phyloP scores from a whole-genome alignment of 1,140 invertebrate species.

The Drosophila orena region DNA sequence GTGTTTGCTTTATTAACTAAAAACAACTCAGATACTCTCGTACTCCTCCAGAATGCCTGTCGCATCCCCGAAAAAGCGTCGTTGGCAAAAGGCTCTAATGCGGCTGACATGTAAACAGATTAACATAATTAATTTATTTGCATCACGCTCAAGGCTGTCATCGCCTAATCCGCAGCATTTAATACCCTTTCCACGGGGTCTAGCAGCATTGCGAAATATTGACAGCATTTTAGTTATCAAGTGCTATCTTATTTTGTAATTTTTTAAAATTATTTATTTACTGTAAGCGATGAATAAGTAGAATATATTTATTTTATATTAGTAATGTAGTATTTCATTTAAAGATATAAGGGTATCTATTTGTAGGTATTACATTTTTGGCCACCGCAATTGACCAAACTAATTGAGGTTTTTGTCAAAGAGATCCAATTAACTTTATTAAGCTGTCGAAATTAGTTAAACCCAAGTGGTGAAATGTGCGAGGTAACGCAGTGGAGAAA shows the following conservation, averaged over 20 bases:
- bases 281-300: too few species aligned
- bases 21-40: background rate
- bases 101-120: constrained; percentile 76
- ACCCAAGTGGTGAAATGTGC: too few species aligned
- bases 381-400: background rate
- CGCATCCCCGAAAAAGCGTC: constrained; percentile 2
- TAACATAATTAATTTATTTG: constrained; percentile 83
- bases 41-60: background rate
- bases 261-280: too few species aligned
- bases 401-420: constrained; percentile 18
- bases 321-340: too few species aligned
- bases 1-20: constrained; percentile 78
- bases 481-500: too few species aligned
- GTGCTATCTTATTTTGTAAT: too few species aligned
- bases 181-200: background rate
- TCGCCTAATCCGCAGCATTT: constrained; percentile 40
- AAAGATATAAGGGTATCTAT: background rate
- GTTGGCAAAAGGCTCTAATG: constrained; percentile 13
- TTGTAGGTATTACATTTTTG: background rate
- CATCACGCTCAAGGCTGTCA: constrained; percentile 39
- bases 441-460: constrained; percentile 17
- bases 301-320: too few species aligned
- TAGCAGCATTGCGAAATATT: too few species aligned
- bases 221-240: too few species aligned
- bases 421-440: constrained; percentile 34